phyloP scores from a whole-genome alignment of 2,888 invertebrate species.

The Mimachlamys varia region DNA sequence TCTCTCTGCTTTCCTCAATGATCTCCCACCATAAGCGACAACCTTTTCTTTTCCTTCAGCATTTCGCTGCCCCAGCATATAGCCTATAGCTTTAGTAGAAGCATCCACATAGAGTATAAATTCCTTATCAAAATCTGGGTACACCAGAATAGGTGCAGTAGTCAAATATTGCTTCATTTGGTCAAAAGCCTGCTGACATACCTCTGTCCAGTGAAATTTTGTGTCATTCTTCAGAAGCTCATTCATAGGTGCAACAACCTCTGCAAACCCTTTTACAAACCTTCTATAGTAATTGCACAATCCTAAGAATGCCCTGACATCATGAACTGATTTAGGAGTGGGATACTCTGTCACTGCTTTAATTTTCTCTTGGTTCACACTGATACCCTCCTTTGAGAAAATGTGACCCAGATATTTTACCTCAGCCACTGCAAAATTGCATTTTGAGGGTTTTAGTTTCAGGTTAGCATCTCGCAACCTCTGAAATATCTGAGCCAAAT shows the following conservation, averaged over 20 bases:
- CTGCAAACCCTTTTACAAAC: slow-evolving; percentile 53
- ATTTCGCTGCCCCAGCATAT: no score
- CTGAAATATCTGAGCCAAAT: slow-evolving; percentile 53
- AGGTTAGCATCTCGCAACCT: slow-evolving; percentile 53
- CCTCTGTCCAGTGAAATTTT: slow-evolving; percentile 52
- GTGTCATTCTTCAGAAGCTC: slow-evolving; percentile 69
- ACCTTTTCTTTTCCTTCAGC: no score
- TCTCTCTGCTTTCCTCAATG: slow-evolving; percentile 45
- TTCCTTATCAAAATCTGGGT: no score
- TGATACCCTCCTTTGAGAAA: slow-evolving; percentile 50
- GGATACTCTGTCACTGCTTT: slow-evolving; percentile 52
- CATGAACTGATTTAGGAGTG: slow-evolving; percentile 51
- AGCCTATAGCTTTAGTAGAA: no score
- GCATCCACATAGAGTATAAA: no score
- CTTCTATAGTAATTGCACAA: slow-evolving; percentile 57
- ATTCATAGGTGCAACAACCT: slow-evolving; percentile 63
- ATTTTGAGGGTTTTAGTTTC: slow-evolving; percentile 54
- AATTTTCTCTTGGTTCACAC: slow-evolving; percentile 51
- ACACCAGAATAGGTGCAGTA: no score
- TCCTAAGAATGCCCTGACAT: slow-evolving; percentile 54
- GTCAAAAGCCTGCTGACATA: slow-evolving; percentile 57
- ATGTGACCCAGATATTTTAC: slow-evolving; percentile 55
- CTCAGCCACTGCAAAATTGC: slow-evolving; percentile 50
- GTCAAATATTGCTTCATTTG: no score
- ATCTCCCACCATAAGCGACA: slow-evolving; percentile 52